Percentiles rank a stretch among this genome's conserved stretches.
Conservation (phyloP, 2,113 vertebrate genomes). For the Aythya baeri region DNA sequence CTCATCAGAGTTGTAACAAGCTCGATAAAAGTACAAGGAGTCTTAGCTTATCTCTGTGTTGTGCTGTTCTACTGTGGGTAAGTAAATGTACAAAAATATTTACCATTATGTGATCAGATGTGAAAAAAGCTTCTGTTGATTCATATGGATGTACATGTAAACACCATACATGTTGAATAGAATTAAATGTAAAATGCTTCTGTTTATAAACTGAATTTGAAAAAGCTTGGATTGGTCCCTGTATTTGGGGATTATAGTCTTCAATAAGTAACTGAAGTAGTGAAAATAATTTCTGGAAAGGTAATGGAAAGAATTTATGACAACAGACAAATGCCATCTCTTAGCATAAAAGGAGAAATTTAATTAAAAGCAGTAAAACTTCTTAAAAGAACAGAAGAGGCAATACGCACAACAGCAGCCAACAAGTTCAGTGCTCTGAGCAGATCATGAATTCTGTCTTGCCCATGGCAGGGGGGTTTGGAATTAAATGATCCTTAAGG, state of each 20-base stretch:
- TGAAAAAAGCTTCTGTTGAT: not conserved
- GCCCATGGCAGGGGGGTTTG: too few species aligned
- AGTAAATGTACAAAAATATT: conserved; percentile 57
- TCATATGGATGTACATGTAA: not conserved
- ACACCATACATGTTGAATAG: not conserved
- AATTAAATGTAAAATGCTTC: not conserved
- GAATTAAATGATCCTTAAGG: too few species aligned
- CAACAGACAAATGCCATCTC: not conserved
- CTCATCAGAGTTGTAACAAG: conserved; percentile 95
- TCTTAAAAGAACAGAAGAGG: not conserved
- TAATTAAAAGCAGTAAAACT: not conserved
- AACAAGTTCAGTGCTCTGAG: not conserved
- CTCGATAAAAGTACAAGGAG: conserved; percentile 93
- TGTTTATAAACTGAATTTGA: not conserved
- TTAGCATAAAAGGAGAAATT: not conserved
- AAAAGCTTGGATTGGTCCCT: not conserved
- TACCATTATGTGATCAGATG: not conserved
- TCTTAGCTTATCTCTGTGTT: conserved; percentile 89
- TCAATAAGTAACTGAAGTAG: not conserved
- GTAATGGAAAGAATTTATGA: not conserved
- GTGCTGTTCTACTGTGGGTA: conserved; percentile 96
- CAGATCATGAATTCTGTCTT: not conserved
- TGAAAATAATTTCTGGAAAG: not conserved
- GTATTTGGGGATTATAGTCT: not conserved
- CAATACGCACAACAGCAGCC: not conserved